phyloP scores from a whole-genome alignment of 2,888 invertebrate species.

The Tiliacea aurago region DNA sequence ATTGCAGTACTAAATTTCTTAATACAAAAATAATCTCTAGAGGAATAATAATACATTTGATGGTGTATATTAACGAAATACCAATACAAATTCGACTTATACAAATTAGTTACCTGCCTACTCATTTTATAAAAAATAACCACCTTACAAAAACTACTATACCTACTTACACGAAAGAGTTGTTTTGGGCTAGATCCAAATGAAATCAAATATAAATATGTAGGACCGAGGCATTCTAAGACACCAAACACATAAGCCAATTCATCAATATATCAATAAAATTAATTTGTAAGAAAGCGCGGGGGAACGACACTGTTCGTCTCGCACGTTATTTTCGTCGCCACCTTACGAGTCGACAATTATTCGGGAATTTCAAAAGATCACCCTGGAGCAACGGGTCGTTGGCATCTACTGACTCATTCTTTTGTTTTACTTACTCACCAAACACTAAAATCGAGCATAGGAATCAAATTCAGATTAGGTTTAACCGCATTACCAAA shows the following conservation, averaged over 20 bases:
- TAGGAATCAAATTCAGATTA: slow-evolving; percentile 66
- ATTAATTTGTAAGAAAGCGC: slow-evolving; percentile 83
- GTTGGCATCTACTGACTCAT: slow-evolving; percentile 86
- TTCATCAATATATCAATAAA: slow-evolving; percentile 89
- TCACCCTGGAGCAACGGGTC: slow-evolving; percentile 87
- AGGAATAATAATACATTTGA: slow-evolving; percentile 38
- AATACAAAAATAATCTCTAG: slow-evolving; percentile 28
- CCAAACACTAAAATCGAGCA: slow-evolving; percentile 66
- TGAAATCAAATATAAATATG: slow-evolving; percentile 50
- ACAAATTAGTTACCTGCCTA: slow-evolving; percentile 39
- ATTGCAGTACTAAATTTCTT: slow-evolving; percentile 29
- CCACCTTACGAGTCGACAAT: slow-evolving; percentile 88
- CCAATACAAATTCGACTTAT: slow-evolving; percentile 33
- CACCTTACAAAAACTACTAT: slow-evolving; percentile 10
- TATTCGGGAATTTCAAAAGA: slow-evolving; percentile 90
- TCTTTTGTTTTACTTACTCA: slow-evolving; percentile 85
- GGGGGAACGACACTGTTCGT: slow-evolving; percentile 83
- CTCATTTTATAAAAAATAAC: slow-evolving; percentile 30
- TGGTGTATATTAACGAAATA: slow-evolving; percentile 26
- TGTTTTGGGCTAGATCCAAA: slow-evolving; percentile 61
- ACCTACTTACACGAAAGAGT: slow-evolving; percentile 16
- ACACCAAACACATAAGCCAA: slow-evolving; percentile 82
- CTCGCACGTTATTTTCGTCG: slow-evolving; percentile 86
- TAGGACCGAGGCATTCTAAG: slow-evolving; percentile 58
- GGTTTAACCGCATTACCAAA: slow-evolving; percentile 48